phyloP scores from a whole-genome alignment of 2,797 vertebrate species.

The Atherinosoma microstoma region DNA sequence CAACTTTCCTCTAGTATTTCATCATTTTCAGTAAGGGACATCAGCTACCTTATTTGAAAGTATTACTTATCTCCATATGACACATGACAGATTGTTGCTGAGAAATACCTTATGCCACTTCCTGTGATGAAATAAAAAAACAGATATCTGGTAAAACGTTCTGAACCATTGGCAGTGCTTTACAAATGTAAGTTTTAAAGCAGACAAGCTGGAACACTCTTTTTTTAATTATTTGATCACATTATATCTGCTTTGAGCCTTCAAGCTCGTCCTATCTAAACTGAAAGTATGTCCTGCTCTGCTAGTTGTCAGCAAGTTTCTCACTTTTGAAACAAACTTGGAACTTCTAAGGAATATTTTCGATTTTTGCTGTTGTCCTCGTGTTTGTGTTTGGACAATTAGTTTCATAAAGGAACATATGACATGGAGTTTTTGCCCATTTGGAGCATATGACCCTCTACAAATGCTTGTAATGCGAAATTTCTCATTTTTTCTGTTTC shows the following conservation, averaged over 20 bases:
- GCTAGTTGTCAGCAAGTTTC: not conserved
- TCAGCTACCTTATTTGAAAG: not conserved
- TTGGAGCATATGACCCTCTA: slow-evolving; percentile 49
- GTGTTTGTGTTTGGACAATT: not conserved
- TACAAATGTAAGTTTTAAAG: not conserved
- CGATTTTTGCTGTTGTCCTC: not conserved
- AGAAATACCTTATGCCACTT: slow-evolving; percentile 26
- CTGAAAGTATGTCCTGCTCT: not conserved
- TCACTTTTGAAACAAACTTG: not conserved
- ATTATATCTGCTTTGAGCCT: not conserved
- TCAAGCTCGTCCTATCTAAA: not conserved
- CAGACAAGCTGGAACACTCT: not conserved
- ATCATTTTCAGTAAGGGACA: slow-evolving; percentile 9
- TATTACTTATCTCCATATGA: not conserved
- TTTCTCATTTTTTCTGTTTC: slow-evolving; percentile 53
- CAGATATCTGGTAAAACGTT: not conserved
- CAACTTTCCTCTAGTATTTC: slow-evolving; percentile 1
- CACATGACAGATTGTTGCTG: slow-evolving; percentile 1
- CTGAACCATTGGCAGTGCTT: not conserved
- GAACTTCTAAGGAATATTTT: slow-evolving; percentile 29
- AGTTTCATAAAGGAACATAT: slow-evolving; percentile 61
- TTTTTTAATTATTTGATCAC: not conserved
- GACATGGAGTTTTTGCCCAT: slow-evolving; percentile 25
- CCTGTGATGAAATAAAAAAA: slow-evolving; percentile 25
- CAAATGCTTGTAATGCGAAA: not conserved